Base-by-base conservation (phyloP, 2,888 invertebrate species). In the Habroteleia sp. region DNA sequence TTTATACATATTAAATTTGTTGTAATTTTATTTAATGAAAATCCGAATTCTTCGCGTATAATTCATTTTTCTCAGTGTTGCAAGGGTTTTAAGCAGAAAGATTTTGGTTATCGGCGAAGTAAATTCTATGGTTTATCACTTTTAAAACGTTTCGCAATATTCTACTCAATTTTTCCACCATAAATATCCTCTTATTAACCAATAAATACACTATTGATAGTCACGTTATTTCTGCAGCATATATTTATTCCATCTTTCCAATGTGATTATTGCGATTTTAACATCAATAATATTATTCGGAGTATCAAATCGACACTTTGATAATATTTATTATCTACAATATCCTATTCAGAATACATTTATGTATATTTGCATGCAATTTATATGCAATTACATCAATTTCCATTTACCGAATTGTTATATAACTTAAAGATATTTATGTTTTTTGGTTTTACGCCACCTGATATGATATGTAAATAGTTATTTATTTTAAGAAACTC, bases 321-420 rank as follows among this genome's bases (percentile, higher is more conserved):
- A 17, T 20, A 62, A 48, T 62, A 44, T 62, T 62, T 62, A 62
- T 62, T 48, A 62, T 62, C 48, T 31, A 39, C 48, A 20, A 48
- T 46, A 46, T 46, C 13, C 29, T 23, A 60, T 20, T 14, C 31
- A 11, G 31, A 62, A 62, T 62, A 48, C 39, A 31, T 62, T 62
- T 46, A 62, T 39, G 20, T 20, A 39, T 20, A 62, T 62, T 62
- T 48, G n/a, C 39, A 46, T 62, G 20, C 48, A 48, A 62, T 48
- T 62, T 62, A 62, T 62, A 39, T 62, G 23, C 62, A 62, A 27
- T 62, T 39, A 48, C 62, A 62, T 48, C 39, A 39, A 39, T 44
- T 39, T 20, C 48, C 37, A 37, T 60, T 37, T 46, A 29, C 35
- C 4, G 6, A 46, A 46, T 58, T 58, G 60, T 60, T 37, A 46